These are phyloP conservation scores for Salpingus planirostris DNA, from an alignment of 2,888 invertebrate species.

Conservation along the genomic window DNA sequence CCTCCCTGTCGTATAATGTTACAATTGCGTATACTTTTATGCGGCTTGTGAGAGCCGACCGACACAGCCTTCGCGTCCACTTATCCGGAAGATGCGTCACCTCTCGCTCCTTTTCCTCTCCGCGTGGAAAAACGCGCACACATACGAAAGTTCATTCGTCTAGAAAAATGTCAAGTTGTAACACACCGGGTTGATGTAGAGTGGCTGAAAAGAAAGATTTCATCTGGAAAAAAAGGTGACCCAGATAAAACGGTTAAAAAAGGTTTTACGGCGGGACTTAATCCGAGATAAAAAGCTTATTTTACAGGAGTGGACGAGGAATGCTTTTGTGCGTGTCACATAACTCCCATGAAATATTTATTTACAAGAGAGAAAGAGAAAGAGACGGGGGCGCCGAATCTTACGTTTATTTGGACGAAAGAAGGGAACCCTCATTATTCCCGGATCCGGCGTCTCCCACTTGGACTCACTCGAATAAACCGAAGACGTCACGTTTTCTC, in stretches of 20 bases:
- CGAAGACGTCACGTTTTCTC: no score
- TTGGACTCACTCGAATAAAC: no score
- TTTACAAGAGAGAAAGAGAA: no score
- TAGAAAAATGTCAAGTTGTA: conserved; percentile 36
- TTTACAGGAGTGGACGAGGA: conserved; percentile 16
- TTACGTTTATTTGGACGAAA: no score
- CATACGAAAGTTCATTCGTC: conserved; percentile 24
- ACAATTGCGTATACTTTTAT: conserved; percentile 28
- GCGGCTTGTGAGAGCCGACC: no score
- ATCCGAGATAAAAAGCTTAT: conserved; percentile 24
- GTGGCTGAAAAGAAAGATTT: conserved; percentile 19
- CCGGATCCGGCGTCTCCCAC: no score
- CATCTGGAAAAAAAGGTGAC: conserved; percentile 20
- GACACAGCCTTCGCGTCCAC: conserved; percentile 14
- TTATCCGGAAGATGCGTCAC: conserved; percentile 15
- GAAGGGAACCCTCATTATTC: no score
- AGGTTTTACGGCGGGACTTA: conserved; percentile 19
- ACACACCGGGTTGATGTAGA: no score
- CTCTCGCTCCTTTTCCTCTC: conserved; percentile 15
- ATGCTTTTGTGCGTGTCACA: conserved; percentile 20
- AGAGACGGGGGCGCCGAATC: no score
- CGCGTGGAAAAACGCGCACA: no score
- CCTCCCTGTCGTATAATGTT: conserved; percentile 31
- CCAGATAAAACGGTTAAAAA: conserved; percentile 17
- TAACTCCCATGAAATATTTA: conserved; percentile 9